A percentile compares a stretch with the other conserved stretches of the same genome.
These are phyloP conservation scores for Habroteleia sp. DNA, from an alignment of 2,888 invertebrate species.

Conservation along the genomic window DNA sequence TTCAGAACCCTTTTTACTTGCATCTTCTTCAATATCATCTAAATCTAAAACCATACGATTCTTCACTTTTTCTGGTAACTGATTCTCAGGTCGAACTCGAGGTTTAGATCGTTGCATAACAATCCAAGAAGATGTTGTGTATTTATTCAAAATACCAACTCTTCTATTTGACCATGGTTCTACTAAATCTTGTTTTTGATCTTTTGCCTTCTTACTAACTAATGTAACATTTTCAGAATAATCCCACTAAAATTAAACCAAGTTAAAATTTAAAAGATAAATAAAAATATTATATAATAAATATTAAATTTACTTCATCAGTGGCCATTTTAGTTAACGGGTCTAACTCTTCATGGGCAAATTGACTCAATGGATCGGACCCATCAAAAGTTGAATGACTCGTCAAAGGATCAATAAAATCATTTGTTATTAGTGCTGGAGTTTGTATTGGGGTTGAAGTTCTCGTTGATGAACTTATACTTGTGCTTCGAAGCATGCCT, in stretches of 20 bases:
- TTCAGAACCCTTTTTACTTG: slow-evolving; percentile 92
- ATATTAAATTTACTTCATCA: slow-evolving; percentile 79
- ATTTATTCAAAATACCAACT: slow-evolving; percentile 91
- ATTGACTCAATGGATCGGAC: slow-evolving; percentile 88
- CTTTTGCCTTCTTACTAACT: slow-evolving; percentile 72
- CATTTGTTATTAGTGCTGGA: slow-evolving; percentile 76
- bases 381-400: slow-evolving; percentile 85
- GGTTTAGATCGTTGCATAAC: slow-evolving; percentile 88
- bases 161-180: slow-evolving; percentile 91
- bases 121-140: slow-evolving; percentile 95
- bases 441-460: slow-evolving; percentile 77
- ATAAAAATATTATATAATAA: slow-evolving; percentile 26
- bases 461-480: slow-evolving; percentile 82
- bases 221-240: slow-evolving; percentile 73
- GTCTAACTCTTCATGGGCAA: slow-evolving; percentile 85
- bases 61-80: slow-evolving; percentile 92
- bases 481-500: slow-evolving; percentile 81
- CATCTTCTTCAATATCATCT: slow-evolving; percentile 96
- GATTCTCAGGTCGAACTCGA: slow-evolving; percentile 84
- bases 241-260: slow-evolving; percentile 73
- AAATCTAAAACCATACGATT: slow-evolving; percentile 94
- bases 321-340: slow-evolving; percentile 85
- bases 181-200: slow-evolving; percentile 81
- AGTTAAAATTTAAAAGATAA: background rate
- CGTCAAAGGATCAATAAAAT: slow-evolving; percentile 82